These are phyloP conservation scores for Hydrophis major DNA, from an alignment of 2,797 vertebrate genomes.

Conservation along the genomic window DNA sequence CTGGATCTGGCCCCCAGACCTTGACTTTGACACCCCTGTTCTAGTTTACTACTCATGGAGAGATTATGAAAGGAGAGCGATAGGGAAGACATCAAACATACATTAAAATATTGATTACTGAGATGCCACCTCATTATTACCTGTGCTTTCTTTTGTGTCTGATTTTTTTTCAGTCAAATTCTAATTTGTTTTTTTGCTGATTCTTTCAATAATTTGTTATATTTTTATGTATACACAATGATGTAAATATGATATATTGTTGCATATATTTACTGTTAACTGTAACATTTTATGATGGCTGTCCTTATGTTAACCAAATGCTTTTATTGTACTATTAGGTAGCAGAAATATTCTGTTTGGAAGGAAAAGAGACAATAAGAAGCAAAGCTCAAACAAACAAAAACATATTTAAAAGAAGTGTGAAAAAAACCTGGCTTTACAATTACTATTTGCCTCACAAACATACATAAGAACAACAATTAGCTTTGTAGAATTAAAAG, in stretches of 20 bases:
- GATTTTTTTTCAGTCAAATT: background rate
- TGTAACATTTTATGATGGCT: constrained; percentile 7
- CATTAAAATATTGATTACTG: background rate
- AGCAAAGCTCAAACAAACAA: background rate
- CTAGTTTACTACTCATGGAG: background rate
- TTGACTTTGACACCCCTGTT: no score
- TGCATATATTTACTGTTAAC: background rate
- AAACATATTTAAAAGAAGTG: background rate
- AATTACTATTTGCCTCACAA: background rate
- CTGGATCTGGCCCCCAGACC: no score
- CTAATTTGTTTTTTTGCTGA: background rate
- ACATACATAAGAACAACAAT: background rate
- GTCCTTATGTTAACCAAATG: constrained; percentile 7
- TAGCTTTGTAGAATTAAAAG: constrained; percentile 4
- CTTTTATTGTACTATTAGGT: background rate
- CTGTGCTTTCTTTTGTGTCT: background rate
- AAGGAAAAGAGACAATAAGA: background rate
- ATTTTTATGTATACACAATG: background rate
- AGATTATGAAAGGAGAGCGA: background rate
- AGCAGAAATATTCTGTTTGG: background rate
- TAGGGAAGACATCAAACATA: background rate
- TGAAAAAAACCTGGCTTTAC: background rate
- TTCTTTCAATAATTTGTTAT: background rate
- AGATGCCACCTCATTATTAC: background rate
- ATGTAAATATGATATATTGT: background rate